phyloP scores from a whole-genome alignment of 2,888 invertebrate species.

The Drosophila leonis region DNA sequence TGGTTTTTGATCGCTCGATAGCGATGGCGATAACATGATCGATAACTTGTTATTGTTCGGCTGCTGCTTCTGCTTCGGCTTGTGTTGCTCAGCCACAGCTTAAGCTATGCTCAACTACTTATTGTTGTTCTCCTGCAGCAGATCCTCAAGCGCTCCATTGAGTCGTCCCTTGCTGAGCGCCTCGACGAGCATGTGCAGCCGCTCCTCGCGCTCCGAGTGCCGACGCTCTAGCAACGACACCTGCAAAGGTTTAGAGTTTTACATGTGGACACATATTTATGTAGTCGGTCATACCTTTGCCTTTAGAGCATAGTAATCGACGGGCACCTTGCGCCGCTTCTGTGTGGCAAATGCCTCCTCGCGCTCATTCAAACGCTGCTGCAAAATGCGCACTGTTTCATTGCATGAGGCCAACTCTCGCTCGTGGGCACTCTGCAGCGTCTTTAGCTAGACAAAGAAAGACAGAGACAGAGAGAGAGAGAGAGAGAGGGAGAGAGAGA shows the following conservation, averaged over 20 bases:
- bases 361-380: slow-evolving; percentile 84
- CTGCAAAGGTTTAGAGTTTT: slow-evolving; percentile 52
- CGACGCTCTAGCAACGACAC: slow-evolving; percentile 85
- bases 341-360: slow-evolving; percentile 84
- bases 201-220: slow-evolving; percentile 85
- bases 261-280: neutral
- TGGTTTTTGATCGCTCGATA: slow-evolving; percentile 5
- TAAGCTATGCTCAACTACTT: slow-evolving; percentile 58
- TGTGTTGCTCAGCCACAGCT: neutral
- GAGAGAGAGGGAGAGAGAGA: neutral
- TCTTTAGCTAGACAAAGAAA: slow-evolving; percentile 87
- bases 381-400: slow-evolving; percentile 84
- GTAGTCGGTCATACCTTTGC: slow-evolving; percentile 82
- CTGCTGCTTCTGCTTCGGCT: neutral
- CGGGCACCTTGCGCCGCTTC: slow-evolving; percentile 85
- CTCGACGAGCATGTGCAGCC: slow-evolving; percentile 85
- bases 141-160: slow-evolving; percentile 84
- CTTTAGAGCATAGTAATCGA: slow-evolving; percentile 85
- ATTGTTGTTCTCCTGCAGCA: slow-evolving; percentile 83
- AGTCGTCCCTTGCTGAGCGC: slow-evolving; percentile 85
- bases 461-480: neutral
- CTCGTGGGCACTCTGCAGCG: slow-evolving; percentile 90
- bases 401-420: slow-evolving; percentile 87
- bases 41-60: neutral
- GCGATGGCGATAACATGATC: slow-evolving; percentile 13